phyloP scores from a whole-genome alignment of 2,888 invertebrate genomes.

The Clistopyga incitator region DNA sequence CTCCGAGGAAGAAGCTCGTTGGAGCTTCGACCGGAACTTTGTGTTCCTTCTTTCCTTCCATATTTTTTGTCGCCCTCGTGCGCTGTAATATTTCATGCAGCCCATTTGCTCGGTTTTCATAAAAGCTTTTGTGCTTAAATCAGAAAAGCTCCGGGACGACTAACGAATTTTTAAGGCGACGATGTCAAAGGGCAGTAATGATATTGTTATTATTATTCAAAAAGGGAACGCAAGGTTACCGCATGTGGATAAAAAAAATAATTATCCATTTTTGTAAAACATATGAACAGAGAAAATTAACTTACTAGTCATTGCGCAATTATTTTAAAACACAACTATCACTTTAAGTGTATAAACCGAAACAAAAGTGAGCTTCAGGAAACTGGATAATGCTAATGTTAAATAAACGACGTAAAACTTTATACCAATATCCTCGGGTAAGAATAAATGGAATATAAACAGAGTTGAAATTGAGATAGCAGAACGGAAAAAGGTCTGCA shows the following conservation, averaged over 20 bases:
- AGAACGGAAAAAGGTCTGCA: background rate
- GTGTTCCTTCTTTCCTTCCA: background rate
- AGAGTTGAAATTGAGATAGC: background rate
- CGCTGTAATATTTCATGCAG: background rate
- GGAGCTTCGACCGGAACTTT: constrained; percentile 34
- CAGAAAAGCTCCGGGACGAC: background rate
- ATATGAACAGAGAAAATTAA: background rate
- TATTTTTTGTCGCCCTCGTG: background rate
- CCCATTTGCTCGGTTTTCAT: background rate
- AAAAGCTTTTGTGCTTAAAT: constrained; percentile 1
- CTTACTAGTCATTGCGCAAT: background rate
- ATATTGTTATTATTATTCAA: too few relatives aligned
- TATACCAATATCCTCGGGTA: background rate
- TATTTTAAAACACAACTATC: background rate
- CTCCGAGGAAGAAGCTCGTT: constrained; percentile 44
- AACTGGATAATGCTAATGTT: too few relatives aligned
- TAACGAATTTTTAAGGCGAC: background rate
- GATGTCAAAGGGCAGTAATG: background rate
- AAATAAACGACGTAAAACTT: constrained; percentile 3
- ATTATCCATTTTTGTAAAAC: background rate
- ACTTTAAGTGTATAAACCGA: background rate
- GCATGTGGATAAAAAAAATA: too few relatives aligned
- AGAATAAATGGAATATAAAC: constrained; percentile 5
- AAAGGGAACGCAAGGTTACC: too few relatives aligned
- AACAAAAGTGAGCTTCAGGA: background rate